Evolutionary conservation across 2,888 invertebrate species (phyloP).

Genomic region (Mactromeris polynyma): DNA sequence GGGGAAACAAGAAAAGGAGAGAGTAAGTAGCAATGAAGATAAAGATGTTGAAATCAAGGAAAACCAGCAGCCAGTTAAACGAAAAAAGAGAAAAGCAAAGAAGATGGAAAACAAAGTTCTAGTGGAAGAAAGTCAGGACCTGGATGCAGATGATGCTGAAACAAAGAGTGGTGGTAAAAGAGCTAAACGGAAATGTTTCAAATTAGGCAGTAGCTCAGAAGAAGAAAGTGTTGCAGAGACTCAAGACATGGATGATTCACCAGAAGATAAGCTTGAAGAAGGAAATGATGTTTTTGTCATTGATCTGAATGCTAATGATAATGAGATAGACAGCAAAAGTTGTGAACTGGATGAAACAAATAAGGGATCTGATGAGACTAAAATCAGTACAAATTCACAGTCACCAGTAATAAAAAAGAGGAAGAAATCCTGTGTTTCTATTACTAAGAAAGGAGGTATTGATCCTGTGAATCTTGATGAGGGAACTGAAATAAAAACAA

Average conservation of each 20-base stretch:
- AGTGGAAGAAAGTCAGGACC: slow-evolving; percentile 54
- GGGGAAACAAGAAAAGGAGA: not conserved
- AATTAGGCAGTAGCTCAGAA: slow-evolving; percentile 54
- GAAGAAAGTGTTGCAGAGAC: slow-evolving; percentile 59
- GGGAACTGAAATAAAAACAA: not conserved
- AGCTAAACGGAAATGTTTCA: slow-evolving; percentile 43
- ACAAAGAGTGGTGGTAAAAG: not conserved
- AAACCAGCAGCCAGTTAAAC: slow-evolving; percentile 10
- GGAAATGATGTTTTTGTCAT: not conserved
- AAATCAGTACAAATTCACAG: not conserved
- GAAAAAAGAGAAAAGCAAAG: slow-evolving; percentile 34
- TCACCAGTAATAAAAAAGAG: not conserved
- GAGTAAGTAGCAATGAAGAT: not conserved
- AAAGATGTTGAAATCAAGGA: slow-evolving; percentile 1
- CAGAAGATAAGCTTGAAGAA: slow-evolving; percentile 8
- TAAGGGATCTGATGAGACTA: not conserved
- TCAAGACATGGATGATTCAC: slow-evolving; percentile 41
- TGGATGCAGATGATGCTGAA: slow-evolving; percentile 20
- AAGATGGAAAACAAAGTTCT: slow-evolving; percentile 26
- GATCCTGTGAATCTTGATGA: not conserved
- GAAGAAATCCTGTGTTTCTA: not conserved
- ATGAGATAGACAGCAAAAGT: not conserved
- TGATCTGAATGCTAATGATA: not conserved
- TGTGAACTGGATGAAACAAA: not conserved
- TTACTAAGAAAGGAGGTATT: not conserved